A percentile compares a stretch with the other conserved stretches of the same genome.
phyloP scores from a whole-genome alignment of 2,797 vertebrate genomes.

The Karalla daura region DNA sequence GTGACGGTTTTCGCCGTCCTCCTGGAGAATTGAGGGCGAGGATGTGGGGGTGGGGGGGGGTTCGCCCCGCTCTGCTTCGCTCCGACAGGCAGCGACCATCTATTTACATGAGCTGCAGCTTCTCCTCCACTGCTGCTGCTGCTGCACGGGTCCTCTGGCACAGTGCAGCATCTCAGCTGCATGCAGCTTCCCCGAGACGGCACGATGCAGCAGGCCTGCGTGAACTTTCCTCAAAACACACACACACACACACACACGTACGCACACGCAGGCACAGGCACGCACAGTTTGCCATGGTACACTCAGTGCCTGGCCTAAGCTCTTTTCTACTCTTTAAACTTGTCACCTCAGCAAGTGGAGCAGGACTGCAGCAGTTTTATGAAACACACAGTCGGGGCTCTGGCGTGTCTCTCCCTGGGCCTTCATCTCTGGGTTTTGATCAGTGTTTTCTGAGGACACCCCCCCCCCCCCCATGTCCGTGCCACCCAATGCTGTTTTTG shows the following conservation, averaged over 20 bases:
- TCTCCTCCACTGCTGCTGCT: slow-evolving; percentile 35
- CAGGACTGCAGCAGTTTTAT: slow-evolving; percentile 40
- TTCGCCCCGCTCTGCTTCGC: not conserved
- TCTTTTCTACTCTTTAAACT: slow-evolving; percentile 45
- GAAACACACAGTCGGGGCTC: slow-evolving; percentile 17
- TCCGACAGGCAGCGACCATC: slow-evolving; percentile 22
- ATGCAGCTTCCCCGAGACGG: slow-evolving; percentile 41
- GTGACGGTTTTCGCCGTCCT: slow-evolving; percentile 30
- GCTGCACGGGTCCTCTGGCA: slow-evolving; percentile 32
- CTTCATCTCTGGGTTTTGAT: slow-evolving; percentile 24
- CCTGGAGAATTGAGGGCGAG: no score
- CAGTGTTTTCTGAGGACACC: slow-evolving; percentile 29
- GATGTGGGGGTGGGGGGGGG: no score
- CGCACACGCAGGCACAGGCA: not conserved
- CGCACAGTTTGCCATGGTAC: not conserved
- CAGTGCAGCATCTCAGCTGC: slow-evolving; percentile 37
- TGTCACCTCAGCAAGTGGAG: slow-evolving; percentile 62
- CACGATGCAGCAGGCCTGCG: slow-evolving; percentile 38
- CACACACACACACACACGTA: not conserved
- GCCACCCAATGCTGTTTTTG: slow-evolving; percentile 8
- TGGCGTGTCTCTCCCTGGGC: not conserved
- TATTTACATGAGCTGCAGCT: slow-evolving; percentile 15
- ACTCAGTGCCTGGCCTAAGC: slow-evolving; percentile 28
- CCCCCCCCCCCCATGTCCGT: no score
- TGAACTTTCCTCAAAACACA: slow-evolving; percentile 13